Evolutionary conservation across 2,888 invertebrate species (phyloP).

Genomic region (Callosobruchus maculatus): DNA sequence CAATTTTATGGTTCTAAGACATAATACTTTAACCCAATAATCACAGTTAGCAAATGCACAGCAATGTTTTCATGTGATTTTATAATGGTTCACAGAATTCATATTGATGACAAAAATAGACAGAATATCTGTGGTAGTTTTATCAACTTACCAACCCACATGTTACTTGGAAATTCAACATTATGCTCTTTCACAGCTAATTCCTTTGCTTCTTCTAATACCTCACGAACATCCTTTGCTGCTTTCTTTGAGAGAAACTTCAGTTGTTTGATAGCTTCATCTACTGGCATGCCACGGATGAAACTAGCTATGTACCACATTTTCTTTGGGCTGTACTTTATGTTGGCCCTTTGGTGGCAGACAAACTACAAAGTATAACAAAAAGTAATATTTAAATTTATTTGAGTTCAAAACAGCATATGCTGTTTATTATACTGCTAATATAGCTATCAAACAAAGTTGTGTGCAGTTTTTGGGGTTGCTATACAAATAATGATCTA

Average conservation of each 20-base stretch:
- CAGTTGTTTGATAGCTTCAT: slow-evolving; percentile 90
- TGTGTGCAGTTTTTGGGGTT: no score
- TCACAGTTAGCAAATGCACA: no score
- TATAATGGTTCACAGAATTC: no score
- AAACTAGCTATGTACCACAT: slow-evolving; percentile 89
- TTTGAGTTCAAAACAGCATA: no score
- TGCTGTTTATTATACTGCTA: no score
- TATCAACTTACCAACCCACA: slow-evolving; percentile 80
- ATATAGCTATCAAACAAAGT: no score
- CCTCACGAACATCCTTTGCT: slow-evolving; percentile 67
- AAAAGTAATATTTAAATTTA: no score
- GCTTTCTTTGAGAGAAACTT: slow-evolving; percentile 80
- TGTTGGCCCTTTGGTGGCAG: slow-evolving; percentile 77
- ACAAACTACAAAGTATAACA: slow-evolving; percentile 67
- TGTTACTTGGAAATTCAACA: slow-evolving; percentile 91
- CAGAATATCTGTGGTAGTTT: not conserved
- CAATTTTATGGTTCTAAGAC: no score
- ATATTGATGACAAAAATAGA: no score
- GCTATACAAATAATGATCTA: no score
- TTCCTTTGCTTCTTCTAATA: slow-evolving; percentile 84
- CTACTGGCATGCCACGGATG: slow-evolving; percentile 87
- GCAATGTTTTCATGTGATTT: no score
- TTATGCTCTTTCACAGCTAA: slow-evolving; percentile 83
- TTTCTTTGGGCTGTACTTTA: slow-evolving; percentile 89
- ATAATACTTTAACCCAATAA: no score